Conservation (phyloP, 2,888 invertebrate species). For the Cyaniris semiargus region DNA sequence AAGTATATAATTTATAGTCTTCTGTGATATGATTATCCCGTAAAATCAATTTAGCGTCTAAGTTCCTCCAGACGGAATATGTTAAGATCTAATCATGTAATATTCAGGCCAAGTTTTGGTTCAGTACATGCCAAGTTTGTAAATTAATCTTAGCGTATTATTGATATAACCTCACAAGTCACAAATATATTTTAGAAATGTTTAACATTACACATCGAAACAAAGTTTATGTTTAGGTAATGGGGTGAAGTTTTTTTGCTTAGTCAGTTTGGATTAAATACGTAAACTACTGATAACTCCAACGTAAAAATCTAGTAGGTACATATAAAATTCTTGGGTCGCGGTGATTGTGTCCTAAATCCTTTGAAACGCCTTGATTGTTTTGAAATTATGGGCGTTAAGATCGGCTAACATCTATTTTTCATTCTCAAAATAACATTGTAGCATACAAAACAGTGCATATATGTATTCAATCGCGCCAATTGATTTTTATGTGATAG, state of each 20-base stretch:
- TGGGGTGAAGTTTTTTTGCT: not conserved
- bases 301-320: no score
- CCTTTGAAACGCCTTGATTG: not conserved
- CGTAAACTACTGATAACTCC: no score
- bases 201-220: not conserved
- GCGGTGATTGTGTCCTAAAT: not conserved
- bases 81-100: slow-evolving; percentile 21
- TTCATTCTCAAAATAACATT: no score
- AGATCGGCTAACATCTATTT: not conserved
- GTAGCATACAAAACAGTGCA: no score
- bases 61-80: slow-evolving; percentile 12
- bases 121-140: slow-evolving; percentile 10
- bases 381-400: not conserved
- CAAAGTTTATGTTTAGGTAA: not conserved
- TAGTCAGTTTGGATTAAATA: not conserved
- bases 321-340: not conserved
- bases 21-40: not conserved
- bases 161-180: not conserved
- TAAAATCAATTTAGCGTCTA: slow-evolving; percentile 7
- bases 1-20: not conserved
- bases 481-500: no score
- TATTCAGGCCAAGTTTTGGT: slow-evolving; percentile 22
- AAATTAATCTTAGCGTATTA: slow-evolving; percentile 13
- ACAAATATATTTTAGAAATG: not conserved
- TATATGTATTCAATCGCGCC: no score